Evolutionary conservation across 2,113 vertebrate species (phyloP), one percentile per base, ranked within the genome.

Genomic region (Pterocles burchelli): DNA sequence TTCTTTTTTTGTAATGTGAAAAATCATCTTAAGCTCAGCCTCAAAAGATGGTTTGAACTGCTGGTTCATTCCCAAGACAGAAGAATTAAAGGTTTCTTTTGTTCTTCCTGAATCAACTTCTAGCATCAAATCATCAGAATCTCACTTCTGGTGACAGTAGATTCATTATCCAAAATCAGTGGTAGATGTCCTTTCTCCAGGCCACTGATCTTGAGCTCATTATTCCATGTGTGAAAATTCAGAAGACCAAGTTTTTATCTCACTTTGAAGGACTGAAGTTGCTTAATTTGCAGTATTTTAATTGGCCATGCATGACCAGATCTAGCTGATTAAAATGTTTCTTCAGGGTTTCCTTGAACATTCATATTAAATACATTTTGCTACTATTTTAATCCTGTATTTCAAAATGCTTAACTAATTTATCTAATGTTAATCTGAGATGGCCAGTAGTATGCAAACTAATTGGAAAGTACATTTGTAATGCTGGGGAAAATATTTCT

Each of bases 231-330:
- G 33, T 82, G 57, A 93, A 91, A 96, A 91, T 79, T 86, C 62
- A 63, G 68, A 90, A 67, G 28, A 78, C 11, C 9, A 72, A 52
- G 26, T 92, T 94, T 95, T 91, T 31, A 75, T 85, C 36, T 85
- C 45, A 54, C 49, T 93, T 88, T 92, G 33, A 89, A 91, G n/a
- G 59, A 94, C 19, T 24, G 36, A 78, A 85, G 70, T 38, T 87
- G 9, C 38, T 85, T 94, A 82, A 86, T 90, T 88, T 82, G 49
- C 59, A 70, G 41, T 82, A 87, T 95, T 97, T 96, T 95, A 94
- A 93, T 93, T 89, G 73, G 59, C 17, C 49, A 58, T 88, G 66
- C 66, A 48, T 89, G 89, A 85, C 46, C 36, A 94, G 62, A 89
- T 6, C 8, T 66, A 76, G 58, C 46, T 95, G 74, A 96, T 89